Conservation (phyloP, 2,113 vertebrate genomes). For the Solea senegalensis region DNA sequence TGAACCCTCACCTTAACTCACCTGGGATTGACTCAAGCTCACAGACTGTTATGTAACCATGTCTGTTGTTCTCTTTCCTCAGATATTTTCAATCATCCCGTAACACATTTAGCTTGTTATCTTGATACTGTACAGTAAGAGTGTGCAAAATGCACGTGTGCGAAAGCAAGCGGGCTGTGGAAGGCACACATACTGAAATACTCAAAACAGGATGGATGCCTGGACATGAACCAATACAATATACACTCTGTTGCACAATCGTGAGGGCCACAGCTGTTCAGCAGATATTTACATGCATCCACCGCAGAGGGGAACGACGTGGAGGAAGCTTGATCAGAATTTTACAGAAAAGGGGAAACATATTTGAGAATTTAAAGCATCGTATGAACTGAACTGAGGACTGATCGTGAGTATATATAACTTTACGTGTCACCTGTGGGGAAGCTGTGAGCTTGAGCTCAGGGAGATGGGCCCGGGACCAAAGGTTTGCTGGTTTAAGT, state of each 20-base stretch:
- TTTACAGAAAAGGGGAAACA: not conserved
- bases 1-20: constrained; percentile 13
- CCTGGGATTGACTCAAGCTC: constrained; percentile 16
- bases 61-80: constrained; percentile 31
- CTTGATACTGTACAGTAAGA: not conserved
- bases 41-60: no score
- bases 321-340: not conserved
- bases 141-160: not conserved
- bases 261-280: constrained; percentile 52
- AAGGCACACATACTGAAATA: constrained; percentile 22
- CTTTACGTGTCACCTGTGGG: constrained; percentile 77
- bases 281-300: constrained; percentile 45
- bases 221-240: constrained; percentile 43
- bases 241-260: constrained; percentile 18
- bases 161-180: not conserved
- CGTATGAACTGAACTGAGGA: not conserved
- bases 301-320: constrained; percentile 10
- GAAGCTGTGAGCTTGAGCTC: not conserved
- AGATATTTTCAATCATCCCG: constrained; percentile 13
- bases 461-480: no score
- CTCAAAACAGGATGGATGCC: constrained; percentile 25
- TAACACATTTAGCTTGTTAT: constrained; percentile 17
- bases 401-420: not conserved
- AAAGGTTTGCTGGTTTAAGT: not conserved
- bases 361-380: not conserved